Evolutionary conservation across 2,113 vertebrate genomes (phyloP), one percentile per base, ranked within the genome.

Genomic region (Coreoperca whiteheadi): DNA sequence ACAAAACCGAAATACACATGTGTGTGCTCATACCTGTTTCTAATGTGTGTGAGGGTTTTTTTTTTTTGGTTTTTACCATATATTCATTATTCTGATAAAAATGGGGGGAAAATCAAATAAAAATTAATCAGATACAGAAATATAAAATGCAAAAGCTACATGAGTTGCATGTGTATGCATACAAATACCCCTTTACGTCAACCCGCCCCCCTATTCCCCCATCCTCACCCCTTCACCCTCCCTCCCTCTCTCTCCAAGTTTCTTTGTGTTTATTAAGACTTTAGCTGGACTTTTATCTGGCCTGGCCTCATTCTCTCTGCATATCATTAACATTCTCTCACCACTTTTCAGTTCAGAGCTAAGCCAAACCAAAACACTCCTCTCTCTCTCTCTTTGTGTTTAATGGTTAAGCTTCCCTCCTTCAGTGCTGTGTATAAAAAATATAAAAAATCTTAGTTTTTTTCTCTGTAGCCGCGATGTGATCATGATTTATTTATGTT

Each of bases 311-410:
- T 79, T 88, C 74, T 59, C 84, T 70, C 81, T 86, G 86, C 88
- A 91, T 93, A 89, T 90, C 83, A 92, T 94, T 93, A 93, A 89
- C 92, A 87, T 80, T 92, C 75, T 77, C 67, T 83, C 65, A 79
- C 71, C 80, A 41, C 75, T 76, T 90, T 85, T 74, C 79, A 84
- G 50, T 87, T 77, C 78, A 67, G 60, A 69, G 41, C 59, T 68
- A 11, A 73, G 82, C 48, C 37, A 67, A 79, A 83, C 51, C 80
- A 39, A 70, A 65, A 37, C 72, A 15, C 65, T 30, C 57, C 51
- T 20, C 34, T n/a, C 74, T 78, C 48, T 41, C 67, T 65, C 61
- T 57, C 50, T 37, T 34, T 15, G 18, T 51, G 53, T 85, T 85
- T 81, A 77, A 74, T 57, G 10, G 56, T 79, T 77, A 74, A 78